Percentiles rank a stretch among this genome's conserved stretches.
Conservation (phyloP, 2,797 vertebrate genomes). For the Triplophysa yarkandensis region DNA sequence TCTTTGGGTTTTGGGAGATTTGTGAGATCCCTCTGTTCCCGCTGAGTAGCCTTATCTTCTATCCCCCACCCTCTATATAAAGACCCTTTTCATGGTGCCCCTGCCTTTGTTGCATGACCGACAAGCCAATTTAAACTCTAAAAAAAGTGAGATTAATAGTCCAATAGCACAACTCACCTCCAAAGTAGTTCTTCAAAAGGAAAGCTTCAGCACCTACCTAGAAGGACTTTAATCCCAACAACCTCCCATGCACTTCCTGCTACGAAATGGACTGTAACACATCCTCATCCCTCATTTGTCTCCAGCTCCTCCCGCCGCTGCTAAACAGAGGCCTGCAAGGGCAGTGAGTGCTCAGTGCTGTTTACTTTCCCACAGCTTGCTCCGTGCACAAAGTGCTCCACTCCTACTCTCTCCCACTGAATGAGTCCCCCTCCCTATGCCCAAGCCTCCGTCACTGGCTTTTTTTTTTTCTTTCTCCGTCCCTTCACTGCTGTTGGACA, state of each 20-base stretch:
- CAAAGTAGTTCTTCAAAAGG: slow-evolving; percentile 63
- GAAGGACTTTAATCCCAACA: slow-evolving; percentile 68
- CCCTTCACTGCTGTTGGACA: slow-evolving; percentile 37
- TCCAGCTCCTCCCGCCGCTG: slow-evolving; percentile 52
- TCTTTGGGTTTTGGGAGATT: not conserved
- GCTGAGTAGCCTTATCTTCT: slow-evolving; percentile 41
- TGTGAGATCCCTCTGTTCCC: slow-evolving; percentile 9
- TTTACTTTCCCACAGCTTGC: slow-evolving; percentile 74
- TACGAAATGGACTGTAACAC: slow-evolving; percentile 59
- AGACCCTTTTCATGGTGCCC: slow-evolving; percentile 65
- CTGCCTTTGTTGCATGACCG: slow-evolving; percentile 68
- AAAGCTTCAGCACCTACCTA: slow-evolving; percentile 67
- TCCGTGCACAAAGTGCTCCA: slow-evolving; percentile 60
- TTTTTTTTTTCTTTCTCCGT: slow-evolving; percentile 63
- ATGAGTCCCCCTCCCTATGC: slow-evolving; percentile 63
- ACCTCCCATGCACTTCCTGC: slow-evolving; percentile 64
- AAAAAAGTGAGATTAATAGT: slow-evolving; percentile 42
- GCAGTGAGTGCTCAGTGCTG: slow-evolving; percentile 64
- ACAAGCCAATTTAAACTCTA: slow-evolving; percentile 53
- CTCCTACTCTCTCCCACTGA: slow-evolving; percentile 32
- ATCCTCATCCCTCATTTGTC: slow-evolving; percentile 61
- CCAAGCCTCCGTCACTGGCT: slow-evolving; percentile 40
- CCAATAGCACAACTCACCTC: slow-evolving; percentile 69
- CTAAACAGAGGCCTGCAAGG: slow-evolving; percentile 46
- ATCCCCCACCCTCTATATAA: slow-evolving; percentile 48